Evolutionary conservation across 2,797 vertebrate species (phyloP), one percentile per base, ranked within the genome.

Genomic region (Danio albolineatus): DNA sequence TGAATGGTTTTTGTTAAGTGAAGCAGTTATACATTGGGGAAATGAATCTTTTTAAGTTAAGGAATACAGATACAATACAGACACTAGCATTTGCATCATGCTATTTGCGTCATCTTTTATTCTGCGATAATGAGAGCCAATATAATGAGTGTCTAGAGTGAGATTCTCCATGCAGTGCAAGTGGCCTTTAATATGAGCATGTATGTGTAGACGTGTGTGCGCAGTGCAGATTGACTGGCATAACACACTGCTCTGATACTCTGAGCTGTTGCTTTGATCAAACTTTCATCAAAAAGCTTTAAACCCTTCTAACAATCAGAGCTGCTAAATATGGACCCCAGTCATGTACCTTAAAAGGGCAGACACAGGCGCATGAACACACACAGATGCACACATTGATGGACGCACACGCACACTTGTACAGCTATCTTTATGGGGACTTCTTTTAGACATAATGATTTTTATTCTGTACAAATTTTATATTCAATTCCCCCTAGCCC

Each of bases 201-300:
- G 71, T 66, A 21, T 83, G 14, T 73, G 51, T 75, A 7, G 36
- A 57, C 5, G 6, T 85, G 77, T 72, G 82, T 72, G 64, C 39
- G 56, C n/a, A 14, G 7, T 69, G 21, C 64, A 79, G 44, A 66
- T 44, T 9, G 76, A 53, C 74, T 61, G 64, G 79, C 59, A 72
- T 79, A 36, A 49, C 7, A 10, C 57, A 44, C 41, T 36, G 38
- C 67, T 72, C 14, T 72, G 77, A 72, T 79, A 54, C 16, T 48
- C 67, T 41, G 21, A 75, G 76, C 76, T 70, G 13, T 49, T 59
- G 82, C 85, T 88, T 88, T 88, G 87, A 88, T 85, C 82, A 86
- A 86, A 88, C 81, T 86, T 88, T 84, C 85, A 88, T 88, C 81
- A 79, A 72, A 87, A 81, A 81, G 78, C 67, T 77, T 43, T 57